phyloP scores from a whole-genome alignment of 2,797 vertebrate species.

The Carcharodon carcharias region DNA sequence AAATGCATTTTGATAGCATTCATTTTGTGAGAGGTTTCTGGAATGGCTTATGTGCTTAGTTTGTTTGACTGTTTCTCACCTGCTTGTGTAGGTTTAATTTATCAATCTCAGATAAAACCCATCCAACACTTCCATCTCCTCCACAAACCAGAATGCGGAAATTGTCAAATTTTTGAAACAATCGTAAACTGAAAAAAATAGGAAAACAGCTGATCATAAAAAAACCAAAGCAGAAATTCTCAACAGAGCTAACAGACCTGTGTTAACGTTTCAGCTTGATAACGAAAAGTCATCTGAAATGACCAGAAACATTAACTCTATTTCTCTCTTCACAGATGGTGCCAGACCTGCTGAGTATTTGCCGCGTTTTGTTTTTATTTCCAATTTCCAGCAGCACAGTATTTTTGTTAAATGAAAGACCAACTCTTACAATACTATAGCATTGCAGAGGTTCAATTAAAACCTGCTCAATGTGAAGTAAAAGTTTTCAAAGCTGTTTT shows the following conservation, averaged over 20 bases:
- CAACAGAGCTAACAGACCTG: not conserved
- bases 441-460: not conserved
- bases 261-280: not conserved
- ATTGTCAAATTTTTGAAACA: conserved; percentile 98
- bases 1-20: not conserved
- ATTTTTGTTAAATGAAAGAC: not conserved
- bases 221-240: not conserved
- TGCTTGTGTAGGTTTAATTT: conserved; percentile 94
- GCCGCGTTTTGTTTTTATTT: not conserved
- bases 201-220: conserved; percentile 40
- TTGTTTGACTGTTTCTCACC: conserved; percentile 51
- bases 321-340: not conserved
- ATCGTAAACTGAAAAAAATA: conserved; percentile 68
- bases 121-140: conserved; percentile 93
- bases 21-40: not conserved
- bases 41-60: conserved; percentile 63
- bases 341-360: not conserved
- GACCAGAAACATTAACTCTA: not conserved
- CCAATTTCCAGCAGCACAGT: not conserved
- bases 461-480: not conserved
- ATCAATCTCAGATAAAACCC: conserved; percentile 97
- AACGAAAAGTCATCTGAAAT: not conserved
- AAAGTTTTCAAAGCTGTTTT: not conserved
- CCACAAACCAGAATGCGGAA: conserved; percentile 96
- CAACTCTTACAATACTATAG: not conserved